Conservation (phyloP, 2,888 invertebrate genomes). For the Euclidia mi region DNA sequence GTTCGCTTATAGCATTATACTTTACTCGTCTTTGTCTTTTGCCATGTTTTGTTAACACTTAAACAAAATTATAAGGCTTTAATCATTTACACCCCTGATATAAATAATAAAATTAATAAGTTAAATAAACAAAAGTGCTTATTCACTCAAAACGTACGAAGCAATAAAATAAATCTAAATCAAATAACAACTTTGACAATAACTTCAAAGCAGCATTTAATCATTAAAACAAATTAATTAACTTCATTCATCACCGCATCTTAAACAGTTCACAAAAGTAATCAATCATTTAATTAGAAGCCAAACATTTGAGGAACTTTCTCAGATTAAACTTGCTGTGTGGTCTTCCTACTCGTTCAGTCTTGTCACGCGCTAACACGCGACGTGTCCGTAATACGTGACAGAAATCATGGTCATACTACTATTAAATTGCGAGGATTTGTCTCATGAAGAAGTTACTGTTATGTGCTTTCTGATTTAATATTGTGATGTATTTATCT, state of each 20-base stretch:
- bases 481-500: neutral
- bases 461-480: neutral
- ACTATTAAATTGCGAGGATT: slow-evolving; percentile 20
- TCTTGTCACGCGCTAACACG: slow-evolving; percentile 32
- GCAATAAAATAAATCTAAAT: neutral
- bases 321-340: slow-evolving; percentile 19
- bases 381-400: slow-evolving; percentile 34
- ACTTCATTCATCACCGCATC: slow-evolving; percentile 5
- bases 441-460: slow-evolving; percentile 2
- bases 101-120: too few species aligned
- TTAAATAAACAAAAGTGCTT: too few species aligned
- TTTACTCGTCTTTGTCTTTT: too few species aligned
- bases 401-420: slow-evolving; percentile 30
- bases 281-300: slow-evolving; percentile 18
- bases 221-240: slow-evolving; percentile 5
- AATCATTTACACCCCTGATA: too few species aligned
- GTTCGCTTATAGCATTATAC: too few species aligned
- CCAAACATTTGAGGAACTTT: slow-evolving; percentile 19
- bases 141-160: neutral
- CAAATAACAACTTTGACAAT: neutral
- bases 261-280: slow-evolving; percentile 12
- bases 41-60: too few species aligned
- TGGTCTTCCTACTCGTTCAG: slow-evolving; percentile 26
- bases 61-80: too few species aligned
- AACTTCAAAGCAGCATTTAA: neutral